These are phyloP conservation scores for Trachurus trachurus DNA, from an alignment of 2,797 vertebrate species.

Conservation along the genomic window DNA sequence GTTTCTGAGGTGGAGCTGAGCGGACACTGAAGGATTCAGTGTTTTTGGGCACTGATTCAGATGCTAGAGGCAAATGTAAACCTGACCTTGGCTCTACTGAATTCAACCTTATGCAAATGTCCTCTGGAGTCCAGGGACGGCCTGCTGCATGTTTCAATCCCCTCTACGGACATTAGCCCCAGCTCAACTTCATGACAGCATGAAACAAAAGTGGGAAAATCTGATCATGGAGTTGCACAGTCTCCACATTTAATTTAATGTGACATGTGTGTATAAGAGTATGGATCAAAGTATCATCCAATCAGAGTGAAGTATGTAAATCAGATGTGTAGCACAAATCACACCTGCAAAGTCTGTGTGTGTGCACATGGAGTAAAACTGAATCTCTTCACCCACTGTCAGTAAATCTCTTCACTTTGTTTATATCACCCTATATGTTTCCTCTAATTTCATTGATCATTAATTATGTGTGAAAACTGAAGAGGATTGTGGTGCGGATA, in stretches of 20 bases:
- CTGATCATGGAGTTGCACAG: constrained; percentile 13
- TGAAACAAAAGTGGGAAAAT: constrained; percentile 14
- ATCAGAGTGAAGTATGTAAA: constrained; percentile 12
- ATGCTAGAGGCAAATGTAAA: background rate
- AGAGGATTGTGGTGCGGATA: background rate
- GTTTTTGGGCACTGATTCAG: no score
- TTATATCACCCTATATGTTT: background rate
- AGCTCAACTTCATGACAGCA: constrained; percentile 1
- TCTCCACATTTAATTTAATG: constrained; percentile 13
- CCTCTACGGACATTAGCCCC: background rate
- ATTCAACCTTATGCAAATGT: background rate
- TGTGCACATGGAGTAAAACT: no score
- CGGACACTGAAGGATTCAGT: background rate
- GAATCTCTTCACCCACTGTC: no score
- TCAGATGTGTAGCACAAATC: constrained; percentile 1
- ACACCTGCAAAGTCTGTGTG: background rate
- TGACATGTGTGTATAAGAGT: constrained; percentile 2
- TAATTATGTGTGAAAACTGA: background rate
- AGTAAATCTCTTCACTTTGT: background rate
- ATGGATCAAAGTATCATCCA: constrained; percentile 5
- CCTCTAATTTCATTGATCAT: background rate
- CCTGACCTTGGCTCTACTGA: background rate
- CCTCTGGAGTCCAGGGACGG: background rate
- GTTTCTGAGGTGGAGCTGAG: background rate
- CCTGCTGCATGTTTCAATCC: background rate